Percentiles rank a stretch among this genome's conserved stretches.
Conservation (phyloP, 2,113 vertebrate genomes). For the Cathartes aura region DNA sequence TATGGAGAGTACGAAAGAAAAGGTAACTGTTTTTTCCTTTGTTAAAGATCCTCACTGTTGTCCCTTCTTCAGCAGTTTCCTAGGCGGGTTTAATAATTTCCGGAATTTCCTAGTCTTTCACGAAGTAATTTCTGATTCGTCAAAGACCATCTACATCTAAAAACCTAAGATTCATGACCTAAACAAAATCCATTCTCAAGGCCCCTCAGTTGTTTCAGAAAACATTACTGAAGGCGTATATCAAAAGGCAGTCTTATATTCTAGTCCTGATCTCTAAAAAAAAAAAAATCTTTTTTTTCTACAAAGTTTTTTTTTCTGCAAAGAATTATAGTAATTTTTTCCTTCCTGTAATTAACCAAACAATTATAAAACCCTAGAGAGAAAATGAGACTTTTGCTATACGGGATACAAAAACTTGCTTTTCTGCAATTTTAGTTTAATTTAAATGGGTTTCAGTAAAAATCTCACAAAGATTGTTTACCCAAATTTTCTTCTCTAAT, state of each 20-base stretch:
- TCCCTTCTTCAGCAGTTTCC: background rate
- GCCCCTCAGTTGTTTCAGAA: background rate
- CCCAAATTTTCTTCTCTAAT: background rate
- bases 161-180: constrained; percentile 46
- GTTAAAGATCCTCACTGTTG: background rate
- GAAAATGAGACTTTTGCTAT: background rate
- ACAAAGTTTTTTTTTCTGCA: background rate
- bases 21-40: background rate
- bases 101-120: background rate
- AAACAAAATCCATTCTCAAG: constrained; percentile 23
- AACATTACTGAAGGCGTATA: constrained; percentile 23
- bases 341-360: background rate
- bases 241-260: constrained; percentile 7
- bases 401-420: background rate
- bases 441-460: background rate
- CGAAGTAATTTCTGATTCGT: constrained; percentile 41
- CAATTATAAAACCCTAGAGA: background rate
- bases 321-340: background rate
- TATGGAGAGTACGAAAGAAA: background rate
- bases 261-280: background rate
- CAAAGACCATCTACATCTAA: constrained; percentile 43
- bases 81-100: background rate
- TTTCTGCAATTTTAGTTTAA: background rate
- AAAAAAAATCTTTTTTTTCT: background rate
- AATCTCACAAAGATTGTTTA: background rate